These are phyloP conservation scores for Plebejus argus DNA, from an alignment of 2,888 invertebrate genomes.

Conservation along the genomic window DNA sequence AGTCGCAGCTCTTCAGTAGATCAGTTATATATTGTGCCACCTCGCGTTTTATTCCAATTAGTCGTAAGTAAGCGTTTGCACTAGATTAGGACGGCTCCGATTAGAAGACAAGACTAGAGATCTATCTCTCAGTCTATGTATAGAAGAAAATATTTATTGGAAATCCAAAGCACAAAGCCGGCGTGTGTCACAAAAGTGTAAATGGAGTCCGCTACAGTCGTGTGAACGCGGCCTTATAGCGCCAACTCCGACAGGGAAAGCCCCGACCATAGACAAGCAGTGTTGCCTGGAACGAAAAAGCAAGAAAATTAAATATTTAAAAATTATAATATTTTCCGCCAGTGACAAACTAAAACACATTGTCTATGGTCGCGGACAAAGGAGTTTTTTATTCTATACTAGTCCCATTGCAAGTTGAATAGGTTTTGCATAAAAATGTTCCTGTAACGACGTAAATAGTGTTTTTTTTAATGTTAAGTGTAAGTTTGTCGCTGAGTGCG, in stretches of 20 bases:
- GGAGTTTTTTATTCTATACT: conserved; percentile 65
- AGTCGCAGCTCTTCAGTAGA: conserved; percentile 42
- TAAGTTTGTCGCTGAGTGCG: conserved; percentile 52
- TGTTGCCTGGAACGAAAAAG: not conserved
- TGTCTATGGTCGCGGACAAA: conserved; percentile 28
- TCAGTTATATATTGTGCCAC: conserved; percentile 65
- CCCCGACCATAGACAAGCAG: not conserved
- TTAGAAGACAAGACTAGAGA: conserved; percentile 56
- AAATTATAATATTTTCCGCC: not conserved
- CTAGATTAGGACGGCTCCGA: conserved; percentile 57
- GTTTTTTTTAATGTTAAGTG: conserved; percentile 62
- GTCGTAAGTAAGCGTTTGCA: conserved; percentile 59
- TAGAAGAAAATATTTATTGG: conserved; percentile 41
- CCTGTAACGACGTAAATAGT: conserved; percentile 76
- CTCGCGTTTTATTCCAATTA: conserved; percentile 77
- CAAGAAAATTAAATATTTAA: not conserved
- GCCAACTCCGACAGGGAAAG: not conserved
- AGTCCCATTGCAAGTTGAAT: conserved; percentile 78
- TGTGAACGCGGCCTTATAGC: conserved; percentile 71
- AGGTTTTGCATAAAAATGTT: conserved; percentile 75
- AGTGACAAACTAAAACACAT: not conserved
- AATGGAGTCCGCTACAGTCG: conserved; percentile 67
- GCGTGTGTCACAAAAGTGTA: conserved; percentile 58
- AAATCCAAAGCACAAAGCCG: conserved; percentile 43
- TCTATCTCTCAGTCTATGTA: conserved; percentile 40